Percentiles rank a stretch among this genome's conserved stretches.
Evolutionary conservation across 2,797 vertebrate genomes (phyloP).

Genomic region (Atherinosoma microstoma): DNA sequence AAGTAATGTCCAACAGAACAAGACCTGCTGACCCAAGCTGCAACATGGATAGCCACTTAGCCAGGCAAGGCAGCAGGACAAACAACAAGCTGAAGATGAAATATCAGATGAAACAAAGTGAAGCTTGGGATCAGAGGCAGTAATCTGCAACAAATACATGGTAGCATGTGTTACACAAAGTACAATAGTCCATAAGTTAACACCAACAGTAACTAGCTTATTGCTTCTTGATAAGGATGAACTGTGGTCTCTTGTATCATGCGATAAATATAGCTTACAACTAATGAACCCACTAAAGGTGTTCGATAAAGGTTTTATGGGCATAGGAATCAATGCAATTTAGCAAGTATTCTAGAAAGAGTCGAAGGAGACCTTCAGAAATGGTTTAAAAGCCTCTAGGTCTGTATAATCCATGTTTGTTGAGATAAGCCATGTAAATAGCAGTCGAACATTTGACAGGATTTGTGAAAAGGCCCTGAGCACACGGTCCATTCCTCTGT

Average conservation of each 20-base stretch:
- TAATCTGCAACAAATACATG: constrained; percentile 51
- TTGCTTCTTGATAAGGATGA: constrained; percentile 35
- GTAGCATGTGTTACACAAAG: constrained; percentile 42
- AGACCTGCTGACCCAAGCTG: constrained; percentile 73
- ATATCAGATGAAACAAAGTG: constrained; percentile 55
- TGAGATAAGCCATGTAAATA: constrained; percentile 86
- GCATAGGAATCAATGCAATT: constrained; percentile 61
- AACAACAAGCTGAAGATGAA: constrained; percentile 60
- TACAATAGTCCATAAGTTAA: constrained; percentile 56
- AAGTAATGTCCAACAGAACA: constrained; percentile 75
- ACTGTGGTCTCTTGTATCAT: constrained; percentile 30
- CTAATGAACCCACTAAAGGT: constrained; percentile 44
- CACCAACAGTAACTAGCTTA: constrained; percentile 47
- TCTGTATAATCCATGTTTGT: constrained; percentile 83
- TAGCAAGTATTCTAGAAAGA: constrained; percentile 63
- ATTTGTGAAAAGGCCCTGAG: constrained; percentile 81
- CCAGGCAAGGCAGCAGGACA: constrained; percentile 52
- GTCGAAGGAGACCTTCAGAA: constrained; percentile 68
- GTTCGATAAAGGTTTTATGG: constrained; percentile 60
- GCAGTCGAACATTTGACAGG: constrained; percentile 83
- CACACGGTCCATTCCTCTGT: constrained; percentile 79
- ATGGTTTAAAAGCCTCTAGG: constrained; percentile 72
- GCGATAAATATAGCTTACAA: constrained; percentile 54
- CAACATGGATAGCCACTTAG: constrained; percentile 74
- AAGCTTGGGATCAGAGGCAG: constrained; percentile 51